Base-by-base conservation (phyloP, 2,888 invertebrate species). In the Apodemia duryi region DNA sequence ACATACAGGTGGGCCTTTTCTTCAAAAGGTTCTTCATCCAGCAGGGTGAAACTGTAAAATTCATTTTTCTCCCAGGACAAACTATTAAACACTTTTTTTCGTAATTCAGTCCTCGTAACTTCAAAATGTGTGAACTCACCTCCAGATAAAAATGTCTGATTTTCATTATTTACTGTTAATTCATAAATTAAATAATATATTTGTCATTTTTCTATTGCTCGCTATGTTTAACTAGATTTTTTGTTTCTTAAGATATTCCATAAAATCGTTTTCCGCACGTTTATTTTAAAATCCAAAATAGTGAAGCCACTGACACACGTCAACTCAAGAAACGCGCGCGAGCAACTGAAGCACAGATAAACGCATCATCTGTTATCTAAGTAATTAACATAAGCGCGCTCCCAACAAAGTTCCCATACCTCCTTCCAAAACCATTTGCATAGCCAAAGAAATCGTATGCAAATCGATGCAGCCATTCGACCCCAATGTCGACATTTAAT, bases 391-490 rank as follows among this genome's bases (percentile, higher is more conserved):
- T 90, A 87, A 80, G 63, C 70, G 69, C 75, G 77, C 75, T 77
- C 79, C 78, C 78, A 77, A 79, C 65, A 61, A 51, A 51, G 81
- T 86, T 89, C 87, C 87, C 89, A 89, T 87, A 85, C 82, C 79
- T 81, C 75, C 82, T 75, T 75, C 80, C 78, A 79, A 79, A 69
- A 78, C 77, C 77, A 91, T 91, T 90, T 86, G 86, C 91, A 91
- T 86, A 71, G 70, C 77, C 80, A 83, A 88, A 89, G 88, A 84
- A 86, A 84, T 80, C 83, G 74, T 88, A 90, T 89, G 90, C 90
- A 89, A 90, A 90, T 87, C 79, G 77, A 72, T 73, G 75, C 75
- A 75, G 74, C 78, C 79, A 83, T 84, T 81, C 80, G 72, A 78
- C 81, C 77, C 78, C 75, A 80, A 88, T 86, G 84, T 84, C 74